phyloP scores from a whole-genome alignment of 2,113 vertebrate species.

The Ophiodon elongatus region DNA sequence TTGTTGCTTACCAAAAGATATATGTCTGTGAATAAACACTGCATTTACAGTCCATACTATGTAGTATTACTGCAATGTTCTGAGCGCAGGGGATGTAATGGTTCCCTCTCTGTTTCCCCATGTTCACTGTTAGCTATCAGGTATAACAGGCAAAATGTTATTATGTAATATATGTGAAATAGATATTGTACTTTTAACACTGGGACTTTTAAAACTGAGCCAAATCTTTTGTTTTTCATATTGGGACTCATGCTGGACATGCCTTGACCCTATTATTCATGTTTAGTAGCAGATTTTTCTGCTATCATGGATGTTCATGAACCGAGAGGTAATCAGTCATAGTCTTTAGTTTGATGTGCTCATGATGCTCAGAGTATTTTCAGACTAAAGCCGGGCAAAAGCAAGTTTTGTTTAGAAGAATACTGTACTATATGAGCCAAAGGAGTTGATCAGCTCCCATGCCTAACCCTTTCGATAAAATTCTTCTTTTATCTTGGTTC shows the following conservation, averaged over 20 bases:
- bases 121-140: background rate
- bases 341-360: conserved; percentile 14
- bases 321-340: conserved; percentile 48
- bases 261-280: conserved; percentile 54
- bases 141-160: background rate
- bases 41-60: background rate
- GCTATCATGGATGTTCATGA: conserved; percentile 37
- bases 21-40: background rate
- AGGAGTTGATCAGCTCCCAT: background rate
- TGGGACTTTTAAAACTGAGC: background rate
- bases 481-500: background rate
- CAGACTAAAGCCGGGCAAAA: background rate
- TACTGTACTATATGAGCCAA: background rate
- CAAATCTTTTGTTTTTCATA: background rate
- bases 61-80: background rate
- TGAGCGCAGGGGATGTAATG: background rate
- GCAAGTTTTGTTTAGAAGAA: background rate
- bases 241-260: background rate
- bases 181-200: background rate
- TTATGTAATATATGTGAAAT: background rate
- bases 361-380: background rate
- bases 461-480: background rate
- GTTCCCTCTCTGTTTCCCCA: background rate
- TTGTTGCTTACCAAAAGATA: background rate
- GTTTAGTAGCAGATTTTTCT: conserved; percentile 54